Evolutionary conservation across 2,888 invertebrate species (phyloP), one percentile per base, ranked within the genome.

Genomic region (Idaea dimidiata): DNA sequence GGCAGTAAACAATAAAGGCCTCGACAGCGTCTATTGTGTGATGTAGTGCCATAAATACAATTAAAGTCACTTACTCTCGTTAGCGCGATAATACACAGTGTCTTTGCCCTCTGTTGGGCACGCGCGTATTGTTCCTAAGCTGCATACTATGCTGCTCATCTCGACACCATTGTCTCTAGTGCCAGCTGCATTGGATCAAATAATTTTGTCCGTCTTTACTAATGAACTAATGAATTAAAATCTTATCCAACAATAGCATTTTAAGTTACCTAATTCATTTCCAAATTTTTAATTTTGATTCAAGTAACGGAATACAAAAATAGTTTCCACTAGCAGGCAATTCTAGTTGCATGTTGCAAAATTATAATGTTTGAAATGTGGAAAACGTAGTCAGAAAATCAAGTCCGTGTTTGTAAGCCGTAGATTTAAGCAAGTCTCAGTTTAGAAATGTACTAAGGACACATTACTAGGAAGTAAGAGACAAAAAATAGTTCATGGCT

Each of bases 61-160:
- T 91, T 91, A 91, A 91, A 89, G 79, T 87, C 89, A 89, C 88
- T 91, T 90, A 81, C 79, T 87, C 90, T 89, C 84, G 89, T 91
- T 90, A 90, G 80, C 74, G 81, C 79, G 83, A 86, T 89, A 88
- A 88, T 85, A 80, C 73, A 72, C 73, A 72, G 79, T 83, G 88
- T 88, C 88, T 90, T 89, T 89, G 90, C 87, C 89, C 89, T 80
- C 86, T 59, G 70, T 68, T 69, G 59, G 60, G 66, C 69, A 64
- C 71, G 68, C 71, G 70, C 70, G 66, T 67, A 68, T 64, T 64
- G 67, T 66, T 69, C 73, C 60, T 16, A 17, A 33, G 43, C 43
- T 16, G 59, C 60, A 57, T 8, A 8, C 24, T 58, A 16, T 72
- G 78, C 78, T 79, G 80, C n/a, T n/a, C n/a, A 78, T 72, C 72